Percentiles rank a stretch among this genome's conserved stretches.
These are phyloP conservation scores for Trochalopteron elliotii DNA, from an alignment of 2,113 vertebrate species.

Conservation along the genomic window DNA sequence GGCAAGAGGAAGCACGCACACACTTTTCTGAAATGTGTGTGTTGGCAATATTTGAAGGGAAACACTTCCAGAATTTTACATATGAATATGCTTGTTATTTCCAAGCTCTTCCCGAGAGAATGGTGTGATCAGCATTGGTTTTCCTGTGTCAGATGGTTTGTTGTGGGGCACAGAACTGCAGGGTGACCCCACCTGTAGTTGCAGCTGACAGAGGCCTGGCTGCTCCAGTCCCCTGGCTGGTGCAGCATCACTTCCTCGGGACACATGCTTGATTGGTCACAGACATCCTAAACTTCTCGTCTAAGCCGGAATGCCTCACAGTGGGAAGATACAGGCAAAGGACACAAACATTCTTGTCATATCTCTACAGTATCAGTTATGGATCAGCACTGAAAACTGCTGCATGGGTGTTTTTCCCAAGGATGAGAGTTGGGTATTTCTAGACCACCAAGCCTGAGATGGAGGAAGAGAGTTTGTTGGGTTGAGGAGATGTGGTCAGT, in stretches of 20 bases:
- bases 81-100: not conserved
- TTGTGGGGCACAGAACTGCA: not conserved
- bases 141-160: accelerated
- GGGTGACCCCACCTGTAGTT: not conserved
- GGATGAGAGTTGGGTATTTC: not conserved
- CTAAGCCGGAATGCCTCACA: not conserved
- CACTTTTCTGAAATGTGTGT: not conserved
- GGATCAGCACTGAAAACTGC: not conserved
- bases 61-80: not conserved
- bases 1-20: not conserved
- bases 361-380: not conserved
- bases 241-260: not conserved
- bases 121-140: not conserved
- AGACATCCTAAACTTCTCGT: not conserved
- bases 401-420: not conserved
- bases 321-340: not conserved
- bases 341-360: not conserved
- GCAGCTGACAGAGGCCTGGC: not conserved
- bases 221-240: not conserved
- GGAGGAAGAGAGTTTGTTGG: not conserved
- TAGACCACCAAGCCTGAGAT: not conserved
- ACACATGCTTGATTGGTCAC: not conserved
- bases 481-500: not conserved
- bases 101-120: accelerated
- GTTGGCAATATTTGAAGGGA: not conserved